phyloP scores from a whole-genome alignment of 2,888 invertebrate species.

The Eueremaeus valkanovi region DNA sequence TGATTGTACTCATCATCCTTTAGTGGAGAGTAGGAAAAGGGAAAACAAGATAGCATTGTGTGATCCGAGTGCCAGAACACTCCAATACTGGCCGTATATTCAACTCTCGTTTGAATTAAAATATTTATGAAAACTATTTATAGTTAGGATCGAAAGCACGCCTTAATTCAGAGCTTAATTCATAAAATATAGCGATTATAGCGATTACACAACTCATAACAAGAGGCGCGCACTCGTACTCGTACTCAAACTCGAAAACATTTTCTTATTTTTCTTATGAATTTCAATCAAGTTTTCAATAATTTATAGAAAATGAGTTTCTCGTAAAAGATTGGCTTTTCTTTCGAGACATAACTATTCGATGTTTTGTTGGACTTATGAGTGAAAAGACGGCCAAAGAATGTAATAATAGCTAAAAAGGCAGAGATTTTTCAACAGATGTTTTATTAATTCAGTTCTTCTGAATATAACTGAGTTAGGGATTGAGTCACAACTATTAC shows the following conservation, averaged over 20 bases:
- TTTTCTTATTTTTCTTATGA: background rate
- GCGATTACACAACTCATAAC: conserved; percentile 14
- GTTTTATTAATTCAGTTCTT: conserved; percentile 29
- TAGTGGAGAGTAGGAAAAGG: conserved; percentile 23
- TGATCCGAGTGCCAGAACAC: background rate
- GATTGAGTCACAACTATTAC: background rate
- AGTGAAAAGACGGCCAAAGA: background rate
- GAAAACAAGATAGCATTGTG: conserved; percentile 33
- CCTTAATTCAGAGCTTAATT: conserved; percentile 8
- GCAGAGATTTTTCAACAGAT: conserved; percentile 16
- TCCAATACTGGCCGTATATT: conserved; percentile 9
- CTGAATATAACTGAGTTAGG: conserved; percentile 4
- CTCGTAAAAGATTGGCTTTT: background rate
- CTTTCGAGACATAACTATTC: background rate
- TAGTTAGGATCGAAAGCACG: background rate
- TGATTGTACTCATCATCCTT: conserved; percentile 31
- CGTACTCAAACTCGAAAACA: background rate
- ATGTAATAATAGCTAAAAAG: background rate
- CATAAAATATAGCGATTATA: background rate
- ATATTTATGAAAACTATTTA: no score
- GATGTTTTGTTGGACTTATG: background rate
- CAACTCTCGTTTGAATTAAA: background rate
- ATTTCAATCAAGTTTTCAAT: background rate
- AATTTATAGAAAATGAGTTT: no score
- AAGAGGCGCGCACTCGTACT: background rate